These are phyloP conservation scores for Acromyrmex heyeri DNA, from an alignment of 1,140 invertebrate species.

Conservation along the genomic window DNA sequence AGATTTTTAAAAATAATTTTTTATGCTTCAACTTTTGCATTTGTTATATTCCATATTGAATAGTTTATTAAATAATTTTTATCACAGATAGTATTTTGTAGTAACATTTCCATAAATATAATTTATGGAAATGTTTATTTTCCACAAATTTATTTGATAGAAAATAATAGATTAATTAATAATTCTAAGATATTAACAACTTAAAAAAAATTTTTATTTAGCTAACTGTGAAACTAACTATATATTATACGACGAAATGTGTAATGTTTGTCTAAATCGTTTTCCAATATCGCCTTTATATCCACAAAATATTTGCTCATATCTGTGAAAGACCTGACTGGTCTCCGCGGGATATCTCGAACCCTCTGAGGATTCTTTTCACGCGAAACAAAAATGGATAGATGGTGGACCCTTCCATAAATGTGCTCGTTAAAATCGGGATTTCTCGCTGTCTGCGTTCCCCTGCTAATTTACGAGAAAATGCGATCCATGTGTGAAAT, in stretches of 20 bases:
- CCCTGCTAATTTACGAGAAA: constrained; percentile 33
- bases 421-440: constrained; percentile 52
- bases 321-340: constrained; percentile 53
- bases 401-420: constrained; percentile 43
- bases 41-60: constrained; percentile 22
- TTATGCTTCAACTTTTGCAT: background rate
- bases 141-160: background rate
- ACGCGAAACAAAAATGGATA: constrained; percentile 39
- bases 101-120: too few species aligned
- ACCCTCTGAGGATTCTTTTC: constrained; percentile 50
- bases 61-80: constrained; percentile 11
- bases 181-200: background rate
- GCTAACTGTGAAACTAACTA: background rate
- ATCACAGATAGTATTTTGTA: background rate
- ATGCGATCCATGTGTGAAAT: background rate
- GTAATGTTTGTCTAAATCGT: background rate
- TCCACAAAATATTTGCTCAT: constrained; percentile 54
- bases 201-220: background rate
- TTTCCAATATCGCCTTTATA: background rate
- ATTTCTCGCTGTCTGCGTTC: constrained; percentile 38
- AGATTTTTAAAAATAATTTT: background rate
- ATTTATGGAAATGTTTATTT: background rate
- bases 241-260: background rate
- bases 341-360: constrained; percentile 30
- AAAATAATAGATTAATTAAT: background rate